These are phyloP conservation scores for Athene cunicularia DNA, from an alignment of 2,113 vertebrate genomes.

Conservation along the genomic window DNA sequence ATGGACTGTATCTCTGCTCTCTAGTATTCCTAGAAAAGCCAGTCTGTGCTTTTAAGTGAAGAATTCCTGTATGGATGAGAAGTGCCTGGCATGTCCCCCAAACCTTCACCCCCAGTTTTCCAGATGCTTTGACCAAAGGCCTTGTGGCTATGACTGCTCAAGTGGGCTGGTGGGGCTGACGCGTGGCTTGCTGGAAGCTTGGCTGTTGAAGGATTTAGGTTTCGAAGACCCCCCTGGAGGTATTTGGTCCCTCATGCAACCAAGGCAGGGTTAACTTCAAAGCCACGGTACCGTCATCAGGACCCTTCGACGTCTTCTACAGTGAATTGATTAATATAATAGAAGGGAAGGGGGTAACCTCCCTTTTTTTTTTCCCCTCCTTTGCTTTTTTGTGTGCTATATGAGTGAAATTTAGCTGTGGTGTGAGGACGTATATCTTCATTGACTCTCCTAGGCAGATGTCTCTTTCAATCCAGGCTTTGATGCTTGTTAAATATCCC, in stretches of 20 bases:
- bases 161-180: background rate
- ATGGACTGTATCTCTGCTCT: background rate
- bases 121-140: background rate
- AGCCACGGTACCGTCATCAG: background rate
- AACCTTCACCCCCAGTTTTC: background rate
- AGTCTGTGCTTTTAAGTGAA: background rate
- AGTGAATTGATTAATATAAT: background rate
- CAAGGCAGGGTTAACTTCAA: background rate
- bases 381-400: background rate
- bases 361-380: accelerated
- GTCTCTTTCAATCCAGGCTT: background rate
- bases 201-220: background rate
- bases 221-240: background rate
- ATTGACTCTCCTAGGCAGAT: background rate
- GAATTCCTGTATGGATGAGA: too few species aligned
- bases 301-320: background rate
- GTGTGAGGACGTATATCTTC: background rate
- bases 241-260: background rate
- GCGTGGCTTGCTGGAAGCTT: accelerated
- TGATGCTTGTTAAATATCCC: background rate
- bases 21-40: background rate
- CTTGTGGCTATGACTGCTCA: background rate
- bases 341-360: accelerated
- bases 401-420: background rate
- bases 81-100: too few species aligned